phyloP scores from a whole-genome alignment of 2,888 invertebrate species.

The Exocentrus adspersus region DNA sequence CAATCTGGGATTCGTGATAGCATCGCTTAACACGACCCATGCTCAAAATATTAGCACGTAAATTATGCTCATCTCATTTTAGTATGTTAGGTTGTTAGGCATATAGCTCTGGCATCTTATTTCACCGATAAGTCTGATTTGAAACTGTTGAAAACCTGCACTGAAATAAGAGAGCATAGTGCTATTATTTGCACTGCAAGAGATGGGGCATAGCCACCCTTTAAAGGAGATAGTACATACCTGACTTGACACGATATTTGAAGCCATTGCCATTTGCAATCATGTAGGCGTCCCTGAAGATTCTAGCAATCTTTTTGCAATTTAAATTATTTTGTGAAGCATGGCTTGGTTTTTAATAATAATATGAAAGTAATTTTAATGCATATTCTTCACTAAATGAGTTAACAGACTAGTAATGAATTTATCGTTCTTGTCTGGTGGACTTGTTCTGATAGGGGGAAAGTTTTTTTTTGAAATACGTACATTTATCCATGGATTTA shows the following conservation, averaged over 20 bases:
- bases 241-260: not conserved
- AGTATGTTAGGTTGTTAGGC: slow-evolving; percentile 22
- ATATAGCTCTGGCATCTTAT: slow-evolving; percentile 22
- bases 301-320: not conserved
- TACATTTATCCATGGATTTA: no score
- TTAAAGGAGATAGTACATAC: slow-evolving; percentile 13
- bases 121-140: not conserved
- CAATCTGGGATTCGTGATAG: slow-evolving; percentile 58
- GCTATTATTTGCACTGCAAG: slow-evolving; percentile 11
- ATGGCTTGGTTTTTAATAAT: not conserved
- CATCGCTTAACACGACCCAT: slow-evolving; percentile 50
- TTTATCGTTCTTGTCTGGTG: slow-evolving; percentile 11
- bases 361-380: slow-evolving; percentile 6
- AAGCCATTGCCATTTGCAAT: not conserved
- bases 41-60: slow-evolving; percentile 47
- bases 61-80: slow-evolving; percentile 44
- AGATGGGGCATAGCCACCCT: slow-evolving; percentile 42
- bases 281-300: not conserved
- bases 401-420: not conserved
- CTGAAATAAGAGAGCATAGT: slow-evolving; percentile 4
- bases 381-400: not conserved
- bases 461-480: not conserved
- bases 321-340: not conserved
- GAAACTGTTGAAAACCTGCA: not conserved
- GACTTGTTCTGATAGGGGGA: not conserved